Base-by-base conservation (phyloP, 2,797 vertebrate species). In the Phyllotis vaccarum region DNA sequence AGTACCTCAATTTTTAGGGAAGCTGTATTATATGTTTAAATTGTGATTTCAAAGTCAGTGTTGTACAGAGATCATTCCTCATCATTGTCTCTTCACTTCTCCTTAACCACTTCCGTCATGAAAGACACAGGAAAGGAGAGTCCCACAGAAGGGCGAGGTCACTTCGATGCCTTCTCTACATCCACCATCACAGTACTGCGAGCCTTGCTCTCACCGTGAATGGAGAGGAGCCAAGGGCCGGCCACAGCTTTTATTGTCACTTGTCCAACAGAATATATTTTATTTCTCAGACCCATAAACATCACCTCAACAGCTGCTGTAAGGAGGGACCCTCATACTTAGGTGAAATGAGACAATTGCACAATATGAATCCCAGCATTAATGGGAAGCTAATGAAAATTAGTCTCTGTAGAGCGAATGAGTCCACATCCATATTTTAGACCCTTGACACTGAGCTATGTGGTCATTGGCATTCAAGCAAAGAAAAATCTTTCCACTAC, bases 201-300 rank as follows among this genome's bases (percentile, higher is more conserved):
- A 0, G 7, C 0, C 86, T 94, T 89, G 72, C 80, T 87, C 58
- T 89, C 93, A 66, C 79, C 80, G 87, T 46, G 19, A 68, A 72
- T 68, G 46, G 34, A 90, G 94, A 82, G 62, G 83, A 37, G 80
- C 94, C 90, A 94, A 91, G 49, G 49, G 83, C 75, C 89, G 43
- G 86, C 90, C 97, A 86, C 43, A 92, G 94, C 96, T n/a, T 97
- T 97, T 97, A 98, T 98, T 88, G 97, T 95, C 95, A 90, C 96
- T 97, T 98, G 98, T 98, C 98, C 98, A 94, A 98, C 64, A 58
- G 92, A 95, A 72, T 87, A 60, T 97, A 97, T 98, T 98, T 98
- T 97, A 98, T 98, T 97, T 97, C 81, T 86, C 80, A 95, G 96
- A 97, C 97, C 56, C 72, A 97, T 88, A 95, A 97, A 94, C 86